Percentiles rank a stretch among this genome's conserved stretches.
These are phyloP conservation scores for Acronicta psi DNA, from an alignment of 2,888 invertebrate genomes.

Conservation along the genomic window DNA sequence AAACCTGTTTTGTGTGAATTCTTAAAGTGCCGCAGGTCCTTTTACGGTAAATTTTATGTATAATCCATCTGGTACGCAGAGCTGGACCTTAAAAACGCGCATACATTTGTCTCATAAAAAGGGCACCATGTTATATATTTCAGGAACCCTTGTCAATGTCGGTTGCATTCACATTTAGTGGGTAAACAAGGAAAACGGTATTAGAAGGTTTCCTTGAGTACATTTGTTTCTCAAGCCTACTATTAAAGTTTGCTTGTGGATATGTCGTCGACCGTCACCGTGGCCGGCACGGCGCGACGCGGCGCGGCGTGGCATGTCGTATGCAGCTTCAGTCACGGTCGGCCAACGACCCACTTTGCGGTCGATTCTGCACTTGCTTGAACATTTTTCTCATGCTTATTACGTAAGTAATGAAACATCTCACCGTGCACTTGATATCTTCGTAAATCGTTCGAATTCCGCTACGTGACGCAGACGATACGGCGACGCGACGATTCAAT, in stretches of 20 bases:
- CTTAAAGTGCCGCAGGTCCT: constrained; percentile 27
- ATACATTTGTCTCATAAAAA: constrained; percentile 58
- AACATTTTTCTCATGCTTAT: constrained; percentile 60
- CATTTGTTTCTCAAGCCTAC: constrained; percentile 28
- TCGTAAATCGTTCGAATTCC: constrained; percentile 21
- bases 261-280: constrained; percentile 38
- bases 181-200: constrained; percentile 29
- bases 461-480: neutral
- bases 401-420: constrained; percentile 51
- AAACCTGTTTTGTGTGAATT: constrained; percentile 38
- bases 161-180: constrained; percentile 55
- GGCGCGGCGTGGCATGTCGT: constrained; percentile 16
- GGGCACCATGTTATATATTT: constrained; percentile 61
- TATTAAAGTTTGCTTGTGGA: constrained; percentile 28
- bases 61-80: constrained; percentile 43
- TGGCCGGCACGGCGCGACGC: constrained; percentile 6
- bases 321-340: constrained; percentile 72
- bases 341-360: constrained; percentile 74
- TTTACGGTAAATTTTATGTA: constrained; percentile 38
- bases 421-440: constrained; percentile 19
- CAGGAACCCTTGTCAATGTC: constrained; percentile 73
- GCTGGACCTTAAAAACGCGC: constrained; percentile 48
- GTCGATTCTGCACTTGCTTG: constrained; percentile 62
- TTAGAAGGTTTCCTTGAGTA: constrained; percentile 16
- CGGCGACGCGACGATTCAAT: neutral